A percentile compares a stretch with the other conserved stretches of the same genome.
These are phyloP conservation scores for Siniperca knerii DNA, from an alignment of 2,113 vertebrate species.

Conservation along the genomic window DNA sequence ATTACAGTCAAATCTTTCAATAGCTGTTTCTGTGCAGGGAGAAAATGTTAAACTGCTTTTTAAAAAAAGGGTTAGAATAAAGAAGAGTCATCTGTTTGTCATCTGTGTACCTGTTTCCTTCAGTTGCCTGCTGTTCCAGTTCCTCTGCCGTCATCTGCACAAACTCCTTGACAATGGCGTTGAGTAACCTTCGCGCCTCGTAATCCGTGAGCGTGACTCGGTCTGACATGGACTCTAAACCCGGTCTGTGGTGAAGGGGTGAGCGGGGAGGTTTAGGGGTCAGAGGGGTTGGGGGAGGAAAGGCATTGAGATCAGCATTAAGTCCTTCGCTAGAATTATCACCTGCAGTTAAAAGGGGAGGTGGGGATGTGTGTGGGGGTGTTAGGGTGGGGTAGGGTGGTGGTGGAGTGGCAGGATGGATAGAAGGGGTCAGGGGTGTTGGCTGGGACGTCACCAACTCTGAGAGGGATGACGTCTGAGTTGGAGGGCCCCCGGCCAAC, in stretches of 20 bases:
- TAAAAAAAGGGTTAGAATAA: not conserved
- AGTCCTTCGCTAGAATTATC: conserved; percentile 30
- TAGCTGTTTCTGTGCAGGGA: conserved; percentile 11
- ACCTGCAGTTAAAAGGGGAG: conserved; percentile 49
- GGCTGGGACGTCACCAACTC: conserved; percentile 62
- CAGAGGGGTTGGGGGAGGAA: not conserved
- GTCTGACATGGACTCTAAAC: conserved; percentile 88
- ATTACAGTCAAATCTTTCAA: not conserved
- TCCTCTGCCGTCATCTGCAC: conserved; percentile 92
- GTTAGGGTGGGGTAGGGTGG: conserved; percentile 21
- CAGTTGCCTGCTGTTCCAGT: conserved; percentile 87
- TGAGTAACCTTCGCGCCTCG: conserved; percentile 91
- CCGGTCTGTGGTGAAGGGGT: conserved; percentile 80
- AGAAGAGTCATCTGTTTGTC: not conserved
- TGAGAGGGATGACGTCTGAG: conserved; percentile 63
- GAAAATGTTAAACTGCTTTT: not conserved
- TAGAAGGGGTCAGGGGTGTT: conserved; percentile 17
- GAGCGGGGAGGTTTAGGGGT: conserved; percentile 18
- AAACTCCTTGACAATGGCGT: conserved; percentile 92
- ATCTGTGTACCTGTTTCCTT: conserved; percentile 90
- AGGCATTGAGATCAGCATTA: conserved; percentile 41
- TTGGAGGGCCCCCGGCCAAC: conserved; percentile 71
- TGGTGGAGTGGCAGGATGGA: conserved; percentile 11
- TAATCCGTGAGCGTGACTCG: conserved; percentile 88
- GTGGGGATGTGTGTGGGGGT: not conserved